These are phyloP conservation scores for Apteryx mantelli DNA, from an alignment of 2,113 vertebrate genomes.

Conservation along the genomic window DNA sequence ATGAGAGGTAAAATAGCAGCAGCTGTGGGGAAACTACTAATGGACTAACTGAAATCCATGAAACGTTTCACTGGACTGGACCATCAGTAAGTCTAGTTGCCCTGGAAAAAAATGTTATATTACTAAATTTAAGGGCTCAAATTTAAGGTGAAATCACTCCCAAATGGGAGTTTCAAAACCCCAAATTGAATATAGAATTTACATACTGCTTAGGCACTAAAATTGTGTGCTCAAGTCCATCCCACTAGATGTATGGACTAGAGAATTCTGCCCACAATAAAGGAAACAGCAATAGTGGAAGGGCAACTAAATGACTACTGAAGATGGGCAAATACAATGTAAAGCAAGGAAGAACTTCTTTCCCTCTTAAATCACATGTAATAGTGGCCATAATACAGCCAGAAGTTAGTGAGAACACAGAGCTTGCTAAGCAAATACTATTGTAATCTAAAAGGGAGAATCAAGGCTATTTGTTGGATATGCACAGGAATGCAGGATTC, in stretches of 20 bases:
- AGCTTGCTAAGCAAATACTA: neutral
- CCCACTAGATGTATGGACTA: neutral
- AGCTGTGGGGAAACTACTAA: constrained; percentile 11
- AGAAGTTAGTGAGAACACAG: neutral
- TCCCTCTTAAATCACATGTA: neutral
- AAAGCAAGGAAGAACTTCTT: neutral
- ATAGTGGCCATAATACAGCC: neutral
- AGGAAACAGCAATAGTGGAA: neutral
- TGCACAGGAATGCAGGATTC: neutral
- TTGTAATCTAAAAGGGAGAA: neutral
- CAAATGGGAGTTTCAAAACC: neutral
- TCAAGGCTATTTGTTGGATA: neutral
- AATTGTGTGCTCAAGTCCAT: neutral
- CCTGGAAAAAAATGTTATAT: neutral
- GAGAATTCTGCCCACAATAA: neutral
- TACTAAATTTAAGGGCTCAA: neutral
- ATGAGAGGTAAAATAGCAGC: constrained; percentile 39
- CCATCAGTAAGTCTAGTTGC: neutral
- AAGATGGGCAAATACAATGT: neutral
- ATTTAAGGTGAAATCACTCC: neutral
- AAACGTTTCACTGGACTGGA: neutral
- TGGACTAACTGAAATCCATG: neutral
- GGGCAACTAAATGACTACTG: too few species aligned
- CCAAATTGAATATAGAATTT: neutral
- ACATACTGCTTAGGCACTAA: neutral